Percentiles rank a stretch among this genome's conserved stretches.
Evolutionary conservation across 2,797 vertebrate species (phyloP).

Genomic region (Aplochiton taeniatus): DNA sequence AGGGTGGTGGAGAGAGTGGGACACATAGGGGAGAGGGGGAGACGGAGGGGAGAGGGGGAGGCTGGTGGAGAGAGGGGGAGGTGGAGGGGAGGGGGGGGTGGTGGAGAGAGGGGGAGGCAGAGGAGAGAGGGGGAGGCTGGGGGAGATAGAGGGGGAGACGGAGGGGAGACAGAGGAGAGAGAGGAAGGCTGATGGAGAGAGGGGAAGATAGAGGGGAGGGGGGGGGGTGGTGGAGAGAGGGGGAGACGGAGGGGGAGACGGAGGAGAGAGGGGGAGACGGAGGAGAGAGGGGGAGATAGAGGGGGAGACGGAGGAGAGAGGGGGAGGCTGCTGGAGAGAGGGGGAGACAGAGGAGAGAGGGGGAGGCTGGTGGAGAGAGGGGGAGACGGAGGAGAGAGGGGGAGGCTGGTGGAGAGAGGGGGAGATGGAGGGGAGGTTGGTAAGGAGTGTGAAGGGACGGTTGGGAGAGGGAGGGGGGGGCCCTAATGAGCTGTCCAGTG

Average conservation of each 20-base stretch:
- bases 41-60: background rate
- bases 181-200: background rate
- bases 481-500: slow-evolving; percentile 66
- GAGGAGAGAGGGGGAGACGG: slow-evolving; percentile 2
- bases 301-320: too few relatives aligned
- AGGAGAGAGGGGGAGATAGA: background rate
- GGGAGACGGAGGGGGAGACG: slow-evolving; percentile 6
- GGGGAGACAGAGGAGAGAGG: slow-evolving; percentile 2
- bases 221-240: background rate
- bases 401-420: background rate
- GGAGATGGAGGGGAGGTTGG: slow-evolving; percentile 9
- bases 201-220: background rate
- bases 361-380: background rate
- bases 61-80: background rate
- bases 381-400: too few relatives aligned
- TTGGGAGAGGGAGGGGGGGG: background rate
- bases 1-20: background rate
- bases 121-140: too few relatives aligned
- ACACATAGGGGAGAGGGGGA: background rate
- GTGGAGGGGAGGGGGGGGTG: too few relatives aligned
- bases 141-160: too few relatives aligned
- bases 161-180: background rate
- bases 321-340: background rate
- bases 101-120: too few relatives aligned
- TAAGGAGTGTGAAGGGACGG: slow-evolving; percentile 41